Evolutionary conservation across 2,888 invertebrate species (phyloP), one percentile per base, ranked within the genome.

Genomic region (Cheilosia vulpina): DNA sequence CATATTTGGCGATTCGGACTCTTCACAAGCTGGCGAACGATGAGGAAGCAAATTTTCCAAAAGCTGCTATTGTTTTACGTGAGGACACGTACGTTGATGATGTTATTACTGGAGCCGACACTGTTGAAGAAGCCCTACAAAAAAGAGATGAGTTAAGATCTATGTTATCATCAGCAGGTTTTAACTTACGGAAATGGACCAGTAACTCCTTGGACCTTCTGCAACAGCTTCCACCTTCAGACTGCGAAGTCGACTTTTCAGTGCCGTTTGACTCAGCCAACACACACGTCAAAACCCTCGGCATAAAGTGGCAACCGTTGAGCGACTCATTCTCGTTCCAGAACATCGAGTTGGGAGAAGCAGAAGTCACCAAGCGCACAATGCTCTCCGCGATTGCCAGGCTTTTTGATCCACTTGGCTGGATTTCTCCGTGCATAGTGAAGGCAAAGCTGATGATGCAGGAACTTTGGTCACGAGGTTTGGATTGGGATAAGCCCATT

Each of bases 401-500:
- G n/a, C n/a, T n/a, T n/a, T n/a, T n/a, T n/a, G n/a, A n/a, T n/a
- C n/a, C n/a, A n/a, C n/a, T n/a, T n/a, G n/a, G n/a, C n/a, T n/a
- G n/a, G n/a, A n/a, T n/a, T n/a, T n/a, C n/a, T n/a, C n/a, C n/a
- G n/a, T n/a, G n/a, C n/a, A n/a, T n/a, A n/a, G n/a, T n/a, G n/a
- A n/a, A 43, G 69, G 69, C 15, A 19, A 21, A 68, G 41, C 27
- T 66, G 11, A 17, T 76, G 19, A 66, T 76, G n/a, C 66, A 77
- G 47, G 6, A 62, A 60, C 41, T 68, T 15, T 76, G 66, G 66
- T 9, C 21, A 5, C 27, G 24, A 3, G 65, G 43, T 0, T 15
- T 65, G 4, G 38, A 53, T 1, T 68, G 58, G 66, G 66, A 76
- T 50, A 31, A 34, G 13, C 34, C 58, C n/a, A 13, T 76, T 27